Evolutionary conservation across 2,888 invertebrate genomes (phyloP), one percentile per base, ranked within the genome.

Genomic region (Athrips mouffetella): DNA sequence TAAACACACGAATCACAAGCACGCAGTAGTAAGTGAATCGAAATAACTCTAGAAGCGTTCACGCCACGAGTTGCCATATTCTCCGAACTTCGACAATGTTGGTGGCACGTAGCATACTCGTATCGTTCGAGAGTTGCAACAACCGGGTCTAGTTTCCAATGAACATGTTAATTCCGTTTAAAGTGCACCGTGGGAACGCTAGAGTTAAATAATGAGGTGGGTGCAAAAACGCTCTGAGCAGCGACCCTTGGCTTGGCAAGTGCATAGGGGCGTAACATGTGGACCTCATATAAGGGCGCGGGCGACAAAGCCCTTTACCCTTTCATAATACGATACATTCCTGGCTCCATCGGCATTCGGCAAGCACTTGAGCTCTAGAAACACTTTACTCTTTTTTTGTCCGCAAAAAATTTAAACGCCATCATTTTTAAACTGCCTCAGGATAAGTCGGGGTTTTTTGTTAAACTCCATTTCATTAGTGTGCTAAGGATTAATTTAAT

Each of bases 181-280:
- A 70, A 70, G 63, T 62, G 64, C 59, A 72, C 62, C 87, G 87
- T 88, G 87, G 81, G 87, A 88, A 87, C 67, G 65, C 62, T 47
- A 13, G 54, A 59, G 69, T 74, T 70, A 59, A 63, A 70, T 74
- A 72, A 72, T 71, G 58, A 73, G 73, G 70, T 72, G 76, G 81
- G 77, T 81, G 87, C 85, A 87, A 87, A 87, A 86, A 85, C 70
- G 70, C 62, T 69, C 67, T 66, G 67, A 58, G 64, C 65, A 73
- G 60, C 78, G 83, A 83, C 76, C 83, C 82, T 73, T 63, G 56
- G 63, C 82, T 73, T 63, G 56, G 63, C 80, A 81, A 84, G 86
- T 83, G 87, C 84, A 88, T 87, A 84, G 80, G 87, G 88, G 88
- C 87, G 83, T 76, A 83, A 86, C 85, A 81, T 82, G 83, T 85